Evolutionary conservation across 1,140 invertebrate species (phyloP), one percentile per base, ranked within the genome.

Genomic region (Caenorhabditis tropicalis): DNA sequence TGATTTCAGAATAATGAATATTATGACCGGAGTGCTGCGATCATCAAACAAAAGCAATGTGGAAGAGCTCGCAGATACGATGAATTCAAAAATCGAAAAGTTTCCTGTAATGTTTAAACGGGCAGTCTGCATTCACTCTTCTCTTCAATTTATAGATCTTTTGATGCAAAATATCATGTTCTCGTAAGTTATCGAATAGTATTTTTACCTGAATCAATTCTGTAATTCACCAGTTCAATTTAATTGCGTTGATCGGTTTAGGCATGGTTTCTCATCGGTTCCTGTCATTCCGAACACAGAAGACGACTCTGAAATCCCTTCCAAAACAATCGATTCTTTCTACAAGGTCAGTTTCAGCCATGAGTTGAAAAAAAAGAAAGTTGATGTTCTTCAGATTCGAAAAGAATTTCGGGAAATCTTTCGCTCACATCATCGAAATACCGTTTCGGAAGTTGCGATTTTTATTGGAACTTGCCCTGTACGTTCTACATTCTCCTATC

Each of bases 321-420:
- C 65, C 1, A 74, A 74, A 46, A 74, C 65, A 12, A 21, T 74
- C 9, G 3, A 9, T 46, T 24, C 33, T 21, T 74, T 74, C n/a
- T 43, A 43, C 27, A 74, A 46, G 65, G 65, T 43, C 10, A 16
- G 65, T 5, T 43, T n/a, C n/a, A n/a, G n/a, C n/a, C n/a, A n/a
- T n/a, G n/a, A n/a, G 15, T 19, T 65, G 19, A 31, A 74, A 12
- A 46, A 36, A 33, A 36, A 15, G 15, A 43, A 6, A 43, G 5
- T 43, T 6, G 39, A 43, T 5, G 5, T 43, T 43, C 39, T 43
- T 74, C 65, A 74, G 65, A 74, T 74, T 24, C 65, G 65, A 39
- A 74, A 74, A 39, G 65, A 74, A 43, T 74, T 74, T 31, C 65
- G 65, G 1, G 65, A 74, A 10, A 74, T 74, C 10, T 74, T 74